phyloP scores from a whole-genome alignment of 2,113 vertebrate species.

The Seriola aureovittata region DNA sequence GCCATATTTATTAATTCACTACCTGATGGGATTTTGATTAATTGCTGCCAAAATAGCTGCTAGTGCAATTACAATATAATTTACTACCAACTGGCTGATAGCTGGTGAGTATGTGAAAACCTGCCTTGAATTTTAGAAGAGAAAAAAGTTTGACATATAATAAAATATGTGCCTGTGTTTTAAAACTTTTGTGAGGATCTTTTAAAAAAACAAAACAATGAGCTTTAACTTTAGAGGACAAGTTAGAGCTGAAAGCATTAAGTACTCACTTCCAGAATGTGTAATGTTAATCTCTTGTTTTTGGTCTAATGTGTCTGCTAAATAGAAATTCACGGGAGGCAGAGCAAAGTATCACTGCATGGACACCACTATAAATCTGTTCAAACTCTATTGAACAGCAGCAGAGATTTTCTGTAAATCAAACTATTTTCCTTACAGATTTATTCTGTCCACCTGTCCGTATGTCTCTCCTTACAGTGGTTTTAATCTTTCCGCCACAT shows the following conservation, averaged over 20 bases:
- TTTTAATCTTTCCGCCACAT: slow-evolving; percentile 66
- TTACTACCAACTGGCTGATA: slow-evolving; percentile 24
- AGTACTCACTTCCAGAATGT: neutral
- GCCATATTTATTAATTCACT: slow-evolving; percentile 7
- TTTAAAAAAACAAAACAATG: neutral
- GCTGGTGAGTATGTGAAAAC: slow-evolving; percentile 12
- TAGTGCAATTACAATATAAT: neutral
- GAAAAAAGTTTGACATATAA: neutral
- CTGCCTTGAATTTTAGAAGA: slow-evolving; percentile 5
- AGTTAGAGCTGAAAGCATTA: neutral
- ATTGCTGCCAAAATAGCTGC: slow-evolving; percentile 19
- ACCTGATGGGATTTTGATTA: neutral
- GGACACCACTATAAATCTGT: slow-evolving; percentile 26
- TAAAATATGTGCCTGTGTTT: neutral
- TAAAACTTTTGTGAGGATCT: no score
- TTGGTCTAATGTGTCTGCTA: neutral
- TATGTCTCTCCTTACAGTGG: slow-evolving; percentile 59
- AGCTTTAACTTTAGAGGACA: neutral
- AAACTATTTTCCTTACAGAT: slow-evolving; percentile 32
- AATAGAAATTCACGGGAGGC: slow-evolving; percentile 3
- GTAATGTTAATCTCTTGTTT: neutral
- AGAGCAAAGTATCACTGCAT: neutral
- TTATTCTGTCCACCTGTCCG: slow-evolving; percentile 74
- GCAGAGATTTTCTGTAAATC: slow-evolving; percentile 33
- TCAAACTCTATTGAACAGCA: neutral